phyloP scores from a whole-genome alignment of 2,113 vertebrate genomes.

The Siniperca chuatsi region DNA sequence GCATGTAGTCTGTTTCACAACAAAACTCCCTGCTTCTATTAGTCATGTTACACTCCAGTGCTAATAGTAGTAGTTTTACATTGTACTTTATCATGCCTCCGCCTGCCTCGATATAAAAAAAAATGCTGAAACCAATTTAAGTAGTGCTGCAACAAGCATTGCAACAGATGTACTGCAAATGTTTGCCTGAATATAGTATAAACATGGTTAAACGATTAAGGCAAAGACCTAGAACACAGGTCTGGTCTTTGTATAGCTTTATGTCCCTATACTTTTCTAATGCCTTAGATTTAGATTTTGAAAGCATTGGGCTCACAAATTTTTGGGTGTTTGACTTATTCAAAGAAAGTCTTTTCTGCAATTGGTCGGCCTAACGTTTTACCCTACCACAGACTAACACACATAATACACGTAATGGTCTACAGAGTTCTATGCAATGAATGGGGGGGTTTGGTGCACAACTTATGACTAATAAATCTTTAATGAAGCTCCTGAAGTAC shows the following conservation, averaged over 20 bases:
- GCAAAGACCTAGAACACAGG: background rate
- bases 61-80: background rate
- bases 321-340: background rate
- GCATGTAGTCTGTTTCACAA: slow-evolving; percentile 1
- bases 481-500: background rate
- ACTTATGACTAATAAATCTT: background rate
- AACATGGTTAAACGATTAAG: background rate
- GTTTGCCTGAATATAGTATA: background rate
- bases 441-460: background rate
- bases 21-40: background rate
- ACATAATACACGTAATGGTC: background rate
- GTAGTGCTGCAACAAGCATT: background rate
- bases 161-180: background rate
- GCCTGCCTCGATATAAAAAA: background rate
- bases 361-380: background rate
- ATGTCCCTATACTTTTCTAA: too few species aligned
- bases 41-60: background rate
- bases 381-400: background rate
- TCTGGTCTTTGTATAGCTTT: background rate
- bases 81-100: background rate
- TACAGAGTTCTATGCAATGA: background rate
- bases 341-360: background rate
- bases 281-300: background rate
- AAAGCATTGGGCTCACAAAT: background rate
- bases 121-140: background rate